These are phyloP conservation scores for Belonocnema kinseyi DNA, from an alignment of 1,140 invertebrate genomes.

Conservation along the genomic window DNA sequence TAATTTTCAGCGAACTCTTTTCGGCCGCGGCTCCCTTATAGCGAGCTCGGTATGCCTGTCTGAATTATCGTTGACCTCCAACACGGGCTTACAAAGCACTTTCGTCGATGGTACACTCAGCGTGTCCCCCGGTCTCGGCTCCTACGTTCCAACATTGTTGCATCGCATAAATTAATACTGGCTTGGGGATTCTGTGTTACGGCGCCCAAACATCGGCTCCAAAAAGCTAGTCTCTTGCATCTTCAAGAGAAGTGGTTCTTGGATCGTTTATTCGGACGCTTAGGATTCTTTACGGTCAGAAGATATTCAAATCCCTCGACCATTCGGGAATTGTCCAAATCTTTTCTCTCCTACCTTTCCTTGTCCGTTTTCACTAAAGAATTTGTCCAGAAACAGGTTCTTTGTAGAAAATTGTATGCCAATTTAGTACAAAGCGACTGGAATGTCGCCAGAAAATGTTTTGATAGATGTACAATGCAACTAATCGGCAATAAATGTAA, in stretches of 20 bases:
- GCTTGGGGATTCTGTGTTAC: slow-evolving; percentile 63
- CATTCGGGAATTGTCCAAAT: slow-evolving; percentile 15
- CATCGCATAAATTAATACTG: slow-evolving; percentile 72
- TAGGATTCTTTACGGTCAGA: slow-evolving; percentile 53
- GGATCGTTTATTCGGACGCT: slow-evolving; percentile 51
- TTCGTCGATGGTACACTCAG: slow-evolving; percentile 50
- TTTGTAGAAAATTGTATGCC: no score
- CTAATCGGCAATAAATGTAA: slow-evolving; percentile 57
- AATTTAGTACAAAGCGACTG: background rate
- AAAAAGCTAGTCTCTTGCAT: slow-evolving; percentile 43
- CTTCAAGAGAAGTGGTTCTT: slow-evolving; percentile 33
- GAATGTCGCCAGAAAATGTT: slow-evolving; percentile 24
- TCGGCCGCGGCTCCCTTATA: slow-evolving; percentile 62
- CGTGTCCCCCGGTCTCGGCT: slow-evolving; percentile 46
- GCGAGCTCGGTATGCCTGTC: slow-evolving; percentile 62
- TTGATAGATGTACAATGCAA: slow-evolving; percentile 32
- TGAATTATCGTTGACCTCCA: slow-evolving; percentile 74
- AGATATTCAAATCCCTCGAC: slow-evolving; percentile 35
- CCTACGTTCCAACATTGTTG: slow-evolving; percentile 68
- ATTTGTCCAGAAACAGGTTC: background rate
- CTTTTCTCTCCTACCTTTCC: background rate
- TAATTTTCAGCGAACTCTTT: slow-evolving; percentile 64
- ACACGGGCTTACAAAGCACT: slow-evolving; percentile 67
- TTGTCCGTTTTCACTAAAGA: background rate
- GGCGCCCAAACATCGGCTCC: slow-evolving; percentile 55